Percentiles rank a stretch among this genome's conserved stretches.
Conservation (phyloP, 2,113 vertebrate species). For the Notothenia coriiceps region DNA sequence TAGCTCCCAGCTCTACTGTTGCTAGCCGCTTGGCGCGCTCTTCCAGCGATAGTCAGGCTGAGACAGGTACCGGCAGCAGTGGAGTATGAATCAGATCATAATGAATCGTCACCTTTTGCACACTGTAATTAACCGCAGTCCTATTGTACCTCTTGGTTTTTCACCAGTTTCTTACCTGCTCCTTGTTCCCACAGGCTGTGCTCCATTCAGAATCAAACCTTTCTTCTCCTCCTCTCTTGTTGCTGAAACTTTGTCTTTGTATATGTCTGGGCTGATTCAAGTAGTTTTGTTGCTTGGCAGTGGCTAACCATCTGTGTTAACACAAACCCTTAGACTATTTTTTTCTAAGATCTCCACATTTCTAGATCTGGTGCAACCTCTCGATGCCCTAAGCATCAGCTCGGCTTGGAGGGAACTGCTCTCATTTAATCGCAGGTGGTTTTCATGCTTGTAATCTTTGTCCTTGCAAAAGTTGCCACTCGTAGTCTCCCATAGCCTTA, state of each 20-base stretch:
- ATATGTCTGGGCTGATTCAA: conserved; percentile 13
- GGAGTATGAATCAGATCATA: conserved; percentile 21
- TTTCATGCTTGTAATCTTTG: conserved; percentile 53
- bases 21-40: conserved; percentile 92
- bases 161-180: conserved; percentile 39
- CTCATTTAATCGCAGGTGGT: conserved; percentile 12
- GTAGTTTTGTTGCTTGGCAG: conserved; percentile 32
- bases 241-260: conserved; percentile 27
- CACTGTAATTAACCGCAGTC: conserved; percentile 40
- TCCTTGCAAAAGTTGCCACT: conserved; percentile 12
- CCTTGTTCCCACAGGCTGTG: conserved; percentile 47
- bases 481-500: background rate
- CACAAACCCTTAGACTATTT: background rate
- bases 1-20: conserved; percentile 91
- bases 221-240: background rate
- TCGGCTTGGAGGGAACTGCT: conserved; percentile 34
- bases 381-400: conserved; percentile 9
- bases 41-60: conserved; percentile 89
- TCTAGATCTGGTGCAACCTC: conserved; percentile 23
- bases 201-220: conserved; percentile 50
- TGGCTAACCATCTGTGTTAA: conserved; percentile 7
- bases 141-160: conserved; percentile 11
- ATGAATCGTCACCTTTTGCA: conserved; percentile 12
- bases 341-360: background rate
- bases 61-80: conserved; percentile 88